Percentiles rank a stretch among this genome's conserved stretches.
These are phyloP conservation scores for Eretmochelys imbricata DNA, from an alignment of 2,113 vertebrate genomes.

Conservation along the genomic window DNA sequence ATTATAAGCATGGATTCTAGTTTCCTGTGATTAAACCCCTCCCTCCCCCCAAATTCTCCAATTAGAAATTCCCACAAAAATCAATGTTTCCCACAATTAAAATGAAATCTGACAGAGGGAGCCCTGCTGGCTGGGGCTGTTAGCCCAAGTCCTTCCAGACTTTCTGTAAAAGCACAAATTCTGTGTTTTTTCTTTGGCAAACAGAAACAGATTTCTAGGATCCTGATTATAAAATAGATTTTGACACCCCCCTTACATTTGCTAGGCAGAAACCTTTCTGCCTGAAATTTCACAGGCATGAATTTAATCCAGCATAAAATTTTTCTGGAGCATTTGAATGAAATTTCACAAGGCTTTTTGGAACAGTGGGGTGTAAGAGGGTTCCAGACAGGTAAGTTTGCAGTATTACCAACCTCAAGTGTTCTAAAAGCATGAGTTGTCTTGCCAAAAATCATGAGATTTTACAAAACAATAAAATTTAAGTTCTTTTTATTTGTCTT, in stretches of 20 bases:
- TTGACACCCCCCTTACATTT: slow-evolving; percentile 8
- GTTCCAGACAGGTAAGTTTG: background rate
- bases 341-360: background rate
- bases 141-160: background rate
- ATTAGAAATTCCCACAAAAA: no score
- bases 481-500: background rate
- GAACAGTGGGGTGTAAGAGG: background rate
- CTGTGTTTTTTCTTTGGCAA: background rate
- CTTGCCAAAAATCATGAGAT: background rate
- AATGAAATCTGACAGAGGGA: no score
- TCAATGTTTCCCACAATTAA: no score
- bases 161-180: background rate
- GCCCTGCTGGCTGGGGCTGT: no score
- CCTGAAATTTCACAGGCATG: background rate
- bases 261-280: slow-evolving; percentile 17
- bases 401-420: background rate
- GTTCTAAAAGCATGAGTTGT: rapidly evolving
- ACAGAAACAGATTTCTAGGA: background rate
- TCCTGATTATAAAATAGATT: background rate
- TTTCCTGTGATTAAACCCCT: no score
- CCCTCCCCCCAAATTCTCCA: no score
- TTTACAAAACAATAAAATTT: background rate
- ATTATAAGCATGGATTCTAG: background rate
- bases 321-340: background rate
- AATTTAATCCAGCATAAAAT: background rate